A percentile compares a stretch with the other conserved stretches of the same genome.
Conservation (phyloP, 2,888 invertebrate species). For the Ennomos quercinarius region DNA sequence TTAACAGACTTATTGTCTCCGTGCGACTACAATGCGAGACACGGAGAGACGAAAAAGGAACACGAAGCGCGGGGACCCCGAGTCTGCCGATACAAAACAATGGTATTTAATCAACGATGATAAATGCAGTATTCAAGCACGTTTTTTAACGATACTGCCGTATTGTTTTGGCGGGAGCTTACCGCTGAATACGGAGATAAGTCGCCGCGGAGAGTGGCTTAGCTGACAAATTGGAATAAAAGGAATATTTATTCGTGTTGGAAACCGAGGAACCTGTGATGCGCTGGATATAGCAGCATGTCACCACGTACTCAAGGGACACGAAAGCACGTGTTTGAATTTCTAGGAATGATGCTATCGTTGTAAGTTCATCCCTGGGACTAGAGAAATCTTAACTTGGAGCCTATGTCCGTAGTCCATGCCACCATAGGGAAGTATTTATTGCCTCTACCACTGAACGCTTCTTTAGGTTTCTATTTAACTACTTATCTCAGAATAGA, state of each 20-base stretch:
- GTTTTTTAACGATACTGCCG: constrained; percentile 84
- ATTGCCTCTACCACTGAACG: not conserved
- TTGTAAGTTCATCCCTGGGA: constrained; percentile 39
- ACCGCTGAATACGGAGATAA: constrained; percentile 82
- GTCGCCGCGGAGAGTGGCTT: constrained; percentile 82
- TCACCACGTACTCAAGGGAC: constrained; percentile 58
- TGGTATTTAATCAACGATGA: constrained; percentile 86
- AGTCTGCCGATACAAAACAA: constrained; percentile 83
- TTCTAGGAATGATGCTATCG: constrained; percentile 44
- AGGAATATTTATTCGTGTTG: constrained; percentile 83
- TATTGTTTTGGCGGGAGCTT: constrained; percentile 85
- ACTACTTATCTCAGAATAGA: too few species aligned
- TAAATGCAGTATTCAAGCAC: constrained; percentile 84
- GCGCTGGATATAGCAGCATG: constrained; percentile 54
- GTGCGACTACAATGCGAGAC: constrained; percentile 78
- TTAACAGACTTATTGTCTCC: constrained; percentile 86
- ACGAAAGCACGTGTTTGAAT: constrained; percentile 43
- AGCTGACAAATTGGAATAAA: constrained; percentile 86
- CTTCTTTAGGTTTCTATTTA: too few species aligned
- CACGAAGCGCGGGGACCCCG: constrained; percentile 71
- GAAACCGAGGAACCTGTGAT: constrained; percentile 53
- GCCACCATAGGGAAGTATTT: not conserved
- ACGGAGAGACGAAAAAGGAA: constrained; percentile 76
- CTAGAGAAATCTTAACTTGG: constrained; percentile 17
- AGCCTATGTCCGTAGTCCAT: constrained; percentile 11